phyloP scores from a whole-genome alignment of 2,888 invertebrate genomes.

The Drosophila incognita region DNA sequence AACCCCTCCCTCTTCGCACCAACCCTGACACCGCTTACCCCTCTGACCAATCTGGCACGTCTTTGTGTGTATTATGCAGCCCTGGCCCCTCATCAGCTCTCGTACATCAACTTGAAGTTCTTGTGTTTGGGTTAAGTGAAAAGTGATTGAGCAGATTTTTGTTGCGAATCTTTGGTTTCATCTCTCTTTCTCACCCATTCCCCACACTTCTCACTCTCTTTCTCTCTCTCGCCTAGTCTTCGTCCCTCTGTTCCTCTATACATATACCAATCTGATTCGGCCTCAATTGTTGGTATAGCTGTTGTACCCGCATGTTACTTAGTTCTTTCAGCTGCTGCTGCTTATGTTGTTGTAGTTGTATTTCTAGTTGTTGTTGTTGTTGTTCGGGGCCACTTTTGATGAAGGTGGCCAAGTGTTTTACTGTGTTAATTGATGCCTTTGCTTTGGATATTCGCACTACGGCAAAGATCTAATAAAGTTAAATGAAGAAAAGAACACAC shows the following conservation, averaged over 20 bases:
- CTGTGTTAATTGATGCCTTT: conserved; percentile 70
- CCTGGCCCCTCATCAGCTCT: conserved; percentile 1
- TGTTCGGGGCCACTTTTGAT: conserved; percentile 43
- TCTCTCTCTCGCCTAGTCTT: neutral
- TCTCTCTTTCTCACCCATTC: conserved; percentile 26
- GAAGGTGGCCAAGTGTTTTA: conserved; percentile 64
- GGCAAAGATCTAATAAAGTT: conserved; percentile 51
- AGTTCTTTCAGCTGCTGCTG: conserved; percentile 25
- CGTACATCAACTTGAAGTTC: conserved; percentile 70
- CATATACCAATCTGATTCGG: neutral
- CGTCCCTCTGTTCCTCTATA: neutral
- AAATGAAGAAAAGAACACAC: conserved; percentile 12
- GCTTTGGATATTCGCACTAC: conserved; percentile 30
- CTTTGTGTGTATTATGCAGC: conserved; percentile 26
- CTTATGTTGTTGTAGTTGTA: conserved; percentile 31
- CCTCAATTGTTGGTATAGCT: conserved; percentile 34
- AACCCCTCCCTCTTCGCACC: neutral
- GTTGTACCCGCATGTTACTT: conserved; percentile 53
- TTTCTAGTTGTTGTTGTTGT: conserved; percentile 11
- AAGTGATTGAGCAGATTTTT: conserved; percentile 79
- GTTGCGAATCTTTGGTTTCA: conserved; percentile 75
- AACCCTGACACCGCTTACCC: neutral
- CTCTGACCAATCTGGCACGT: conserved; percentile 33
- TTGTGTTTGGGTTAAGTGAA: conserved; percentile 79
- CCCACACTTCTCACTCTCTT: neutral